A percentile compares a stretch with the other conserved stretches of the same genome.
Evolutionary conservation across 2,113 vertebrate genomes (phyloP).

Genomic region (Catharus minimus): DNA sequence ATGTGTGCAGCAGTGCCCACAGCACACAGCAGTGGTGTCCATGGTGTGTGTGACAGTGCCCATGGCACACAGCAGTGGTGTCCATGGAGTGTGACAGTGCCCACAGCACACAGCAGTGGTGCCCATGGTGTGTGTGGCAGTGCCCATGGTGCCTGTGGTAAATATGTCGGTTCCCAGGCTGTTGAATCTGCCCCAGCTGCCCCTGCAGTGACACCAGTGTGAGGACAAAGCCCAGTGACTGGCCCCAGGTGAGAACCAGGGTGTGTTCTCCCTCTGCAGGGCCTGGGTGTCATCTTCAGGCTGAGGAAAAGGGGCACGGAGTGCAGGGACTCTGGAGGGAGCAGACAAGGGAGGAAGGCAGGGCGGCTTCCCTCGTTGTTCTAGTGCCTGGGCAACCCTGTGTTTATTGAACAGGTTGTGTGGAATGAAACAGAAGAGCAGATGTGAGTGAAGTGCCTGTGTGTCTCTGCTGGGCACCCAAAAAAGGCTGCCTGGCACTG

Average conservation of each 20-base stretch:
- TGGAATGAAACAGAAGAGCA: background rate
- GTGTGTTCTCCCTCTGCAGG: rapidly evolving
- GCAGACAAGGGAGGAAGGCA: background rate
- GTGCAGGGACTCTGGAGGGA: background rate
- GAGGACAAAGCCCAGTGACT: rapidly evolving
- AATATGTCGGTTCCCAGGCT: background rate
- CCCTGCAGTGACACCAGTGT: background rate
- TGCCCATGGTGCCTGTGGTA: background rate
- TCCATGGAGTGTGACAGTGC: too few relatives aligned
- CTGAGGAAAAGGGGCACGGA: background rate
- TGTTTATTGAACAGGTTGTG: background rate
- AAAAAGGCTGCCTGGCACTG: background rate
- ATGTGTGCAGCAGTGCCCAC: too few relatives aligned
- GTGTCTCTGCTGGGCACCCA: background rate
- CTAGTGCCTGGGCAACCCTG: background rate
- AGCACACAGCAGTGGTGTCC: too few relatives aligned
- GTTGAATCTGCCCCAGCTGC: background rate
- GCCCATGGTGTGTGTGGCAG: background rate
- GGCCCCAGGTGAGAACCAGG: rapidly evolving
- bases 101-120: too few relatives aligned
- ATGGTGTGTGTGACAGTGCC: background rate
- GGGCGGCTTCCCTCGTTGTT: background rate
- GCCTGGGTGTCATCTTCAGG: rapidly evolving
- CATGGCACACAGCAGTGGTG: background rate
- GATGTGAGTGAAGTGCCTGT: background rate